phyloP scores from a whole-genome alignment of 2,797 vertebrate genomes.

The Leptatherina wallacei region DNA sequence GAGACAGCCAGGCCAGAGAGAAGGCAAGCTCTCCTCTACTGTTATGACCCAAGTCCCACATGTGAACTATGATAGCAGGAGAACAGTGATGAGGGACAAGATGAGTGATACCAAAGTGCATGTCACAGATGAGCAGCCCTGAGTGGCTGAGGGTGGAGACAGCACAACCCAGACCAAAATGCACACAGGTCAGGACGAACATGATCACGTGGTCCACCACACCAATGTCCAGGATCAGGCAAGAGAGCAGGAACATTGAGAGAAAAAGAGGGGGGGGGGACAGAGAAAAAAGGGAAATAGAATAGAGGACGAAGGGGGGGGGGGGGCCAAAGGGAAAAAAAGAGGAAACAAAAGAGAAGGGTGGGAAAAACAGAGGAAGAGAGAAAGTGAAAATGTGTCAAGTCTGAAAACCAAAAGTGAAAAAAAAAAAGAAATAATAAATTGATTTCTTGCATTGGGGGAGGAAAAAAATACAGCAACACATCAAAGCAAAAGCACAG shows the following conservation, averaged over 20 bases:
- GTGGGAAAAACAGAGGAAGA: constrained; percentile 82
- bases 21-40: constrained; percentile 60
- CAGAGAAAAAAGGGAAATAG: constrained; percentile 54
- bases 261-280: constrained; percentile 72
- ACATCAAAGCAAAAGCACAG: constrained; percentile 83
- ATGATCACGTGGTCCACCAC: constrained; percentile 80
- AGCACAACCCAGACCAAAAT: constrained; percentile 65
- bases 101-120: constrained; percentile 90
- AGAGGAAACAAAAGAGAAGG: constrained; percentile 69
- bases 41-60: constrained; percentile 34
- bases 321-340: constrained; percentile 6
- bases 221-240: constrained; percentile 81
- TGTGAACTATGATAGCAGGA: constrained; percentile 87
- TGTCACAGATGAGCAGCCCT: constrained; percentile 89
- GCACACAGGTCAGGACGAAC: constrained; percentile 71
- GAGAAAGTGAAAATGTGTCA: constrained; percentile 86
- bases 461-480: constrained; percentile 52
- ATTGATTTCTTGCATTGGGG: constrained; percentile 63
- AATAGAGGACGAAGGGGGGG: constrained; percentile 74
- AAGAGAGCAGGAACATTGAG: constrained; percentile 74
- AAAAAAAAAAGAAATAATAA: constrained; percentile 53
- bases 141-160: constrained; percentile 78
- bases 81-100: constrained; percentile 84
- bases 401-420: constrained; percentile 80
- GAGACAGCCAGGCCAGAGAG: constrained; percentile 68